A percentile compares a stretch with the other conserved stretches of the same genome.
These are phyloP conservation scores for Polypterus senegalus DNA, from an alignment of 2,113 vertebrate species.

Conservation along the genomic window DNA sequence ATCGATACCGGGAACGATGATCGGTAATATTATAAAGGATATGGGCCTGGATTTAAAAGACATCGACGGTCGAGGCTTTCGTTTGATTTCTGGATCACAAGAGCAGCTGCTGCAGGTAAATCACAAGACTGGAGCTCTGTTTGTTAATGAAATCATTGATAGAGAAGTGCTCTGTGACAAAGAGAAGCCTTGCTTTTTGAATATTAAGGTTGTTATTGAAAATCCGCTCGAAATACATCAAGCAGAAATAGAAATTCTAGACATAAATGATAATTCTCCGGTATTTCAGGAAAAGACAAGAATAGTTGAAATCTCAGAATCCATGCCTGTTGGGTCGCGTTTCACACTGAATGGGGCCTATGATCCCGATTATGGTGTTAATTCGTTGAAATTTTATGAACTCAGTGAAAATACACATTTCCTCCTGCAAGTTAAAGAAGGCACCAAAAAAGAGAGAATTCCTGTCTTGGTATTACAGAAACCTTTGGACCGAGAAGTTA, in stretches of 20 bases:
- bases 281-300: constrained; percentile 26
- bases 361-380: constrained; percentile 34
- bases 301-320: constrained; percentile 31
- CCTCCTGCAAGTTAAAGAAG: constrained; percentile 22
- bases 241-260: constrained; percentile 33
- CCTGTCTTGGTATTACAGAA: constrained; percentile 31
- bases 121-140: constrained; percentile 33
- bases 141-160: constrained; percentile 35
- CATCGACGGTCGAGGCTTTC: constrained; percentile 29
- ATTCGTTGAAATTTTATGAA: constrained; percentile 32
- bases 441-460: constrained; percentile 22
- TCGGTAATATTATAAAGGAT: constrained; percentile 43
- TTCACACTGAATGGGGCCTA: constrained; percentile 35
- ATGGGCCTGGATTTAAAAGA: constrained; percentile 33
- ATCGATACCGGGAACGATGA: constrained; percentile 28
- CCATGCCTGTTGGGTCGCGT: constrained; percentile 23
- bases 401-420: constrained; percentile 35
- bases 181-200: constrained; percentile 23
- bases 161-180: constrained; percentile 29
- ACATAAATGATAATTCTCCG: no score
- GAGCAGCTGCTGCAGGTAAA: constrained; percentile 35
- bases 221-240: constrained; percentile 41
- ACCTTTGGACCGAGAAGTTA: constrained; percentile 14
- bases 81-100: constrained; percentile 32
- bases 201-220: constrained; percentile 35